Evolutionary conservation across 2,113 vertebrate species (phyloP).

Genomic region (Strigops habroptila): DNA sequence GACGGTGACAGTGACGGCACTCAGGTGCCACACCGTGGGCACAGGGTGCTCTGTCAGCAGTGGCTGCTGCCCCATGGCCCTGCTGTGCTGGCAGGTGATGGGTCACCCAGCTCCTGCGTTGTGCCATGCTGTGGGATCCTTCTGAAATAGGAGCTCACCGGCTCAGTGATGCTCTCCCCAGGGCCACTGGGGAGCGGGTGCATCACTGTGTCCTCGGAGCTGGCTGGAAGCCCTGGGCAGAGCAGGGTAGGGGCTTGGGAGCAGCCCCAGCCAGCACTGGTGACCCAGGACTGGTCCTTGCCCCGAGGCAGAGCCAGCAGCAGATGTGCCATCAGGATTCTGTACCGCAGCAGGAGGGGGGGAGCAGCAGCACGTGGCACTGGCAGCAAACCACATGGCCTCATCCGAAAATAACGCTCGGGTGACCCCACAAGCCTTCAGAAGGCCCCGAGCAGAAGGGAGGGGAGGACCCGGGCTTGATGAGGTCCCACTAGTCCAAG

Average conservation of each 20-base stretch:
- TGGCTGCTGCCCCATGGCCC: not conserved
- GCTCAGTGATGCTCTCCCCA: rapidly evolving
- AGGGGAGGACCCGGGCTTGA: not conserved
- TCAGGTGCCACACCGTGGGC: not conserved
- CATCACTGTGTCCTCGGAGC: rapidly evolving
- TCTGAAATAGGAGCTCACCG: rapidly evolving
- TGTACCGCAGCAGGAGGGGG: rapidly evolving
- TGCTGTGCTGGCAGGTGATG: not conserved
- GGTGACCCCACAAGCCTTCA: not conserved
- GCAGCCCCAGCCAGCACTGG: not conserved
- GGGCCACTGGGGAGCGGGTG: not conserved
- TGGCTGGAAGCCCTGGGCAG: not conserved
- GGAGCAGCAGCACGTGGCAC: rapidly evolving
- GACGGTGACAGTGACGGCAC: not conserved
- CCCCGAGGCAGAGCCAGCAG: not conserved
- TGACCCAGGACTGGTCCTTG: not conserved
- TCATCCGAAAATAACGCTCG: not conserved
- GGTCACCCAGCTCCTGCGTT: rapidly evolving
- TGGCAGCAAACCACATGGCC: not conserved
- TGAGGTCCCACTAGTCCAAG: not conserved
- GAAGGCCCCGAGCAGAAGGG: not conserved
- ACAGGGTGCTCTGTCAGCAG: not conserved
- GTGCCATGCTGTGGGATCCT: not conserved
- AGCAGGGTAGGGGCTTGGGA: not conserved
- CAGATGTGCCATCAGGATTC: not conserved